phyloP scores from a whole-genome alignment of 2,797 vertebrate species.

The Pseudocheirus occidentalis region DNA sequence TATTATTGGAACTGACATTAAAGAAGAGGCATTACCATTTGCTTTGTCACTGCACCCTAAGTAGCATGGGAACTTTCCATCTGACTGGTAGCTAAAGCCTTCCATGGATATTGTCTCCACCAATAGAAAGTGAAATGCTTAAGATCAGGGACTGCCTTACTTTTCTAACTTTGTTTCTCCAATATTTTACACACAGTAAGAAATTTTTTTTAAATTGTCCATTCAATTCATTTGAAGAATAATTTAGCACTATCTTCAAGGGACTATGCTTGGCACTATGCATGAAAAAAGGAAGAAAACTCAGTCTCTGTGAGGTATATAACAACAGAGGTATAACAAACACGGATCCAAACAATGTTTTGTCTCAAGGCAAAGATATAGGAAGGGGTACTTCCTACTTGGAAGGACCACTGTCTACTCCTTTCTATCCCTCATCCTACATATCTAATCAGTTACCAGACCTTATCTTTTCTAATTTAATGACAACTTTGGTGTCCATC shows the following conservation, averaged over 20 bases:
- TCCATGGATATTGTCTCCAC: not conserved
- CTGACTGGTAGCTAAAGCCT: not conserved
- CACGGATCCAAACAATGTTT: not conserved
- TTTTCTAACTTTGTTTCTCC: not conserved
- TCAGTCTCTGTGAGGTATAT: not conserved
- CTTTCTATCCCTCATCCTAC: not conserved
- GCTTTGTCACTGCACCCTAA: not conserved
- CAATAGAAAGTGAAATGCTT: not conserved
- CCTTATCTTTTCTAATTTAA: not conserved
- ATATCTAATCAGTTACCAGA: not conserved
- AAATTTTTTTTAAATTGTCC: no score
- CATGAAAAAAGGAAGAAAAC: not conserved
- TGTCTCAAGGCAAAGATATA: not conserved
- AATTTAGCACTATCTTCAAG: not conserved
- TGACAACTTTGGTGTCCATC: not conserved
- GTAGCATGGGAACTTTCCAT: not conserved
- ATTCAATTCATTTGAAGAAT: not conserved
- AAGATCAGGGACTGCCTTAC: not conserved
- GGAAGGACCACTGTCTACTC: not conserved
- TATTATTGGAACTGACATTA: not conserved
- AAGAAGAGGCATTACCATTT: not conserved
- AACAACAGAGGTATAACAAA: not conserved
- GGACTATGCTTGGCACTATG: not conserved
- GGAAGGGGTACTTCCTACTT: not conserved
- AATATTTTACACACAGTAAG: not conserved